phyloP scores from a whole-genome alignment of 2,888 invertebrate species.

The Dexiosoma caninum region DNA sequence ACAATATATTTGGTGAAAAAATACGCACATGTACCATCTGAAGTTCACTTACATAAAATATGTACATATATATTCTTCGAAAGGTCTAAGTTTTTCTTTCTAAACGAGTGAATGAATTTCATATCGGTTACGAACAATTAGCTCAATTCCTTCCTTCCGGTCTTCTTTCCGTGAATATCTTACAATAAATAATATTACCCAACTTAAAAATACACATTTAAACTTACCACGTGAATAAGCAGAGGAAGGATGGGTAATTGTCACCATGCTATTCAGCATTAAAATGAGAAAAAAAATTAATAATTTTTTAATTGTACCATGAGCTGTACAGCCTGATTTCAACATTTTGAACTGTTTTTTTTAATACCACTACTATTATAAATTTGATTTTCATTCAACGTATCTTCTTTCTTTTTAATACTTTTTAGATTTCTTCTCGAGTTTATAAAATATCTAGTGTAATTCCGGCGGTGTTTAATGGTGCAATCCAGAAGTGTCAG shows the following conservation, averaged over 20 bases:
- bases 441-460: conserved; percentile 24
- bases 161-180: no score
- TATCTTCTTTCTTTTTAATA: not conserved
- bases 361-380: no score
- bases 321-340: not conserved
- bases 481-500: not conserved
- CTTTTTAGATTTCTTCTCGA: conserved; percentile 12
- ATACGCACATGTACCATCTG: no score
- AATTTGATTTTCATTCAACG: not conserved
- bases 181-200: no score
- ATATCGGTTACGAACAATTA: not conserved
- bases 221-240: conserved; percentile 45
- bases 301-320: not conserved
- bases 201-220: not conserved
- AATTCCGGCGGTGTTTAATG: not conserved
- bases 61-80: no score
- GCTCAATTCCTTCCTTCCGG: no score
- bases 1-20: no score
- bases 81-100: no score
- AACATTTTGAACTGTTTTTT: conserved; percentile 9
- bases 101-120: no score
- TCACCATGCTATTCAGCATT: not conserved
- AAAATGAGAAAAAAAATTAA: not conserved
- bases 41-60: no score
- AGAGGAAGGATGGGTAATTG: conserved; percentile 10